A percentile compares a stretch with the other conserved stretches of the same genome.
phyloP scores from a whole-genome alignment of 2,113 vertebrate genomes.

The Macrotis lagotis region DNA sequence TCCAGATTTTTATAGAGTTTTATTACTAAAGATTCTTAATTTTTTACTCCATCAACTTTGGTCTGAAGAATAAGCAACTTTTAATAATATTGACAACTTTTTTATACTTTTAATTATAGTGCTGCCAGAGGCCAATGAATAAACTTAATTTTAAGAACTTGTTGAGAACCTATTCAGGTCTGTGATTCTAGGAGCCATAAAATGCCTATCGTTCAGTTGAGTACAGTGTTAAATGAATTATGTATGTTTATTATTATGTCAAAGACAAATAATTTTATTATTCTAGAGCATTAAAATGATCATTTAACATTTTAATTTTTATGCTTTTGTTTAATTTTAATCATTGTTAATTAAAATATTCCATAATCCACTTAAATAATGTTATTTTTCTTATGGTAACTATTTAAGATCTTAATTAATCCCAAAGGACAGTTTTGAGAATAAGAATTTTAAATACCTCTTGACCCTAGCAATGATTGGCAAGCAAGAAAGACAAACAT shows the following conservation, averaged over 20 bases:
- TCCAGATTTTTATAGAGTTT: neutral
- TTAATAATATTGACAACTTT: neutral
- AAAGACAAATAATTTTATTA: conserved; percentile 68
- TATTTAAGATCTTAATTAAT: conserved; percentile 66
- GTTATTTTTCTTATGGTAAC: conserved; percentile 65
- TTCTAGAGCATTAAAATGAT: conserved; percentile 62
- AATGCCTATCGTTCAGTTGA: conserved; percentile 54
- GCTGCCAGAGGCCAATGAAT: conserved; percentile 44
- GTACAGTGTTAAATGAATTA: conserved; percentile 59
- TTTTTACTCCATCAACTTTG: neutral
- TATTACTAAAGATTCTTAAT: neutral
- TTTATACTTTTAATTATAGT: conserved; percentile 14
- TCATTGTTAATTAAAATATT: conserved; percentile 66
- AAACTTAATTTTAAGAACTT: conserved; percentile 34
- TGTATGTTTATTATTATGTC: conserved; percentile 54
- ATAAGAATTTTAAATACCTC: conserved; percentile 48
- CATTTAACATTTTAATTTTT: conserved; percentile 65
- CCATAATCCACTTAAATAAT: conserved; percentile 39
- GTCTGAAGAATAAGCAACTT: neutral
- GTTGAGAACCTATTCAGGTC: conserved; percentile 49
- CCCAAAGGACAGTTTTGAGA: conserved; percentile 2
- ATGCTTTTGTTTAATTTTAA: conserved; percentile 61
- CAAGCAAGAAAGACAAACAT: conserved; percentile 26
- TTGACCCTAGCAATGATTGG: conserved; percentile 43
- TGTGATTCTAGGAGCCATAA: conserved; percentile 68